phyloP scores from a whole-genome alignment of 2,797 vertebrate species.

The Phyllotis vaccarum region DNA sequence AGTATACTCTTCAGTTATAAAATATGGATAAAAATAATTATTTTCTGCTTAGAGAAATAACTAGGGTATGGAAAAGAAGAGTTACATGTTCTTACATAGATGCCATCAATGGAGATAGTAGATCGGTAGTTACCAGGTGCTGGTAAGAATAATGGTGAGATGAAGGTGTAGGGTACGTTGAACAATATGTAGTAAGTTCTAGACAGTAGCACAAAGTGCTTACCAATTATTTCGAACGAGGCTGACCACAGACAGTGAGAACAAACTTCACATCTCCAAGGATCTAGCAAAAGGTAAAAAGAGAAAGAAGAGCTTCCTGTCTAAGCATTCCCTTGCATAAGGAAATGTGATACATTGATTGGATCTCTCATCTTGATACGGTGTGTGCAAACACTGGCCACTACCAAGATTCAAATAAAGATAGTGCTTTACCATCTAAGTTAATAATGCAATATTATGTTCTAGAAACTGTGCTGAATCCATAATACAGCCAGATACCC shows the following conservation, averaged over 20 bases:
- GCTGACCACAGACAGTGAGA: not conserved
- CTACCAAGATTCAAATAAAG: not conserved
- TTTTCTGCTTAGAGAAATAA: not conserved
- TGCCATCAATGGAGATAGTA: not conserved
- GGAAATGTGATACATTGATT: not conserved
- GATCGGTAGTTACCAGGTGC: not conserved
- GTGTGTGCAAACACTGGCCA: not conserved
- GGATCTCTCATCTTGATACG: no score
- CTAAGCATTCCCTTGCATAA: not conserved
- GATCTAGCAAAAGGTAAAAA: not conserved
- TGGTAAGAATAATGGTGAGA: no score
- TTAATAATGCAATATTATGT: not conserved
- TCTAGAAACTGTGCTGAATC: not conserved
- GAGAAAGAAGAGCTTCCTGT: not conserved
- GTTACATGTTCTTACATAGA: not conserved
- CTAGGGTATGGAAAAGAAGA: not conserved
- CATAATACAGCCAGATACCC: rapidly evolving
- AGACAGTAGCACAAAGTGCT: not conserved
- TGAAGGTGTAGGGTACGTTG: no score
- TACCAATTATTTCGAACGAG: not conserved
- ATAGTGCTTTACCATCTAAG: no score
- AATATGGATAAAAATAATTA: not conserved
- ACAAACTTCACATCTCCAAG: not conserved
- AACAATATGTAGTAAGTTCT: not conserved
- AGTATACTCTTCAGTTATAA: no score